Evolutionary conservation across 1,140 invertebrate species (phyloP), one percentile per base, ranked within the genome.

Genomic region (Bemisia tabaci): DNA sequence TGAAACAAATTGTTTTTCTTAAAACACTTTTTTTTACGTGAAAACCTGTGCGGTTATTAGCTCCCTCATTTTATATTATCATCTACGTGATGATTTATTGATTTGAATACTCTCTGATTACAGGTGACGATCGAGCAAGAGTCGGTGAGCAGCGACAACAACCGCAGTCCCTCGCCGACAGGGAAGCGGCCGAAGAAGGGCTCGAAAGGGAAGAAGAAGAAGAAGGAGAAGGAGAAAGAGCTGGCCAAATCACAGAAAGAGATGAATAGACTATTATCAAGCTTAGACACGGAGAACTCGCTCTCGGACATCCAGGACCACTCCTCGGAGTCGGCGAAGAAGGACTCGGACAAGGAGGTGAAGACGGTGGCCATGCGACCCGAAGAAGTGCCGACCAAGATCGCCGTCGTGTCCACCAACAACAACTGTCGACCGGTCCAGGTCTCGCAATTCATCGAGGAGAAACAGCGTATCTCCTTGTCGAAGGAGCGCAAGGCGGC

Each of bases 401-500:
- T 48, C 33, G 66, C 77, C n/a, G 75, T 78, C 33, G 73, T 76
- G 26, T 70, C 69, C 1, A 60, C 63, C 63, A 68, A 33, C 26
- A 62, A 60, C 12, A 67, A 63, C 1, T 71, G 71, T 60, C 66
- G 69, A 23, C 68, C 71, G 0, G 66, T 66, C 11, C 70, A 69
- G 23, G 90, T 94, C 1, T 90, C 91, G 72, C 90, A 93, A 73
- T 93, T 94, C 75, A 93, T 95, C 70, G 93, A 96, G 77, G 91
- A 96, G 74, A 91, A 92, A 71, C 93, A 96, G 77, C 85, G 90
- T 70, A 96, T 96, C 71, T 95, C 92, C 0, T 77, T 96, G 67
- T 93, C 92, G 0, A 89, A 94, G 71, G 95, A 97, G 74, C 82
- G 94, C 69, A 83, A 93, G 25, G 95, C 95, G 0, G 94, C 94